Evolutionary conservation across 2,888 invertebrate species (phyloP), one percentile per base, ranked within the genome.

Genomic region (Euphydryas editha): DNA sequence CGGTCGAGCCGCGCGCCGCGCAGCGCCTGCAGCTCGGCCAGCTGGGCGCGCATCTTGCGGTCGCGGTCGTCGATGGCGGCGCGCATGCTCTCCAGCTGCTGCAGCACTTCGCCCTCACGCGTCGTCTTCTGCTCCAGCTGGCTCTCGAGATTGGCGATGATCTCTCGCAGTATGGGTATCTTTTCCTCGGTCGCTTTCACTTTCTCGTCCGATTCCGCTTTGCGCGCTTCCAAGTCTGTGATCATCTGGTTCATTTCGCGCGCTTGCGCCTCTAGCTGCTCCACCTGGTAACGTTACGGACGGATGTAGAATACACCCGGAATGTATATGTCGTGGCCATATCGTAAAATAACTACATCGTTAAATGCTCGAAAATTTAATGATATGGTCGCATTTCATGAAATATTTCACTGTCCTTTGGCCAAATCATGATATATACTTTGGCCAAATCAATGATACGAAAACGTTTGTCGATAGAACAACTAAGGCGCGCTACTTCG

Each of bases 171-270:
- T 13, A 95, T 93, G 76, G 93, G 93, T 21, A 96, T 95, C 83
- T 97, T 97, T 62, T 96, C 96, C 37, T 95, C 94, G 0, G 96
- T 95, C n/a, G 95, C 95, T 82, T 96, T 95, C 1, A 96, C 85
- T 72, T 97, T 97, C 1, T 93, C 90, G 82, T 97, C 96, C 0
- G 95, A 86, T 61, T 95, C 93, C 1, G 94, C 93, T 73, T 95
- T 95, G 69, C 94, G 94, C 0, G 92, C 83, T 74, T 95, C 95
- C 1, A 95, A 85, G 10, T 95, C 95, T 1, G 88, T 81, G 70
- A 96, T 93, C 59, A 94, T 87, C 71, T 94, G 91, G 56, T 94
- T 94, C 86, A 95, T 94, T 68, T 96, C 96, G 37, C 95, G 94
- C 56, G 96, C 91, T 85, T 98, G 96, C 2, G 94, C 90, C 86